A percentile compares a stretch with the other conserved stretches of the same genome.
These are phyloP conservation scores for Zaprionus nigranus DNA, from an alignment of 1,140 invertebrate genomes.

Conservation along the genomic window DNA sequence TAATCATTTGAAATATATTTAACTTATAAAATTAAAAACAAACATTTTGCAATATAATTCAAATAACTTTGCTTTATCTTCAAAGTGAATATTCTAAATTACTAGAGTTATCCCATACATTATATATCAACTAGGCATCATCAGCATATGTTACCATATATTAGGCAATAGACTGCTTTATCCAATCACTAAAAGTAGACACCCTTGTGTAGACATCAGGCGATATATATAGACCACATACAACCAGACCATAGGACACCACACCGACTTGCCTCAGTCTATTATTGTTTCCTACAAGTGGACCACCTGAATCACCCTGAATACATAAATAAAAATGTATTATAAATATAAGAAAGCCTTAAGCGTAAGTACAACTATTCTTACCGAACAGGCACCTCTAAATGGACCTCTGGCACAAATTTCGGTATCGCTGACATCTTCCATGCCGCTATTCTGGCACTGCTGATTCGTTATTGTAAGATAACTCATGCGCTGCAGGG, in stretches of 20 bases:
- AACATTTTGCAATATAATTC: no score
- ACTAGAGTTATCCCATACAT: not conserved
- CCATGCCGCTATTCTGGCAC: conserved; percentile 64
- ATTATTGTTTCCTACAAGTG: conserved; percentile 84
- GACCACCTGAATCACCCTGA: conserved; percentile 91
- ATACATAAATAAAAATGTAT: not conserved
- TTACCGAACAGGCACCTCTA: conserved; percentile 84
- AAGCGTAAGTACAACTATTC: conserved; percentile 5
- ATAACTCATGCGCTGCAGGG: conserved; percentile 71
- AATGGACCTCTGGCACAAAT: conserved; percentile 84
- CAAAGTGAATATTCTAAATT: not conserved
- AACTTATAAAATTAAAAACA: no score
- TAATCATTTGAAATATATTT: no score
- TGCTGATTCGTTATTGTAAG: conserved; percentile 69
- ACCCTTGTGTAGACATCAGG: conserved; percentile 87
- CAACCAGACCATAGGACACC: conserved; percentile 89
- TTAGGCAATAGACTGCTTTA: conserved; percentile 52
- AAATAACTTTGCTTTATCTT: no score
- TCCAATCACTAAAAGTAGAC: conserved; percentile 85
- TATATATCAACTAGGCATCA: no score
- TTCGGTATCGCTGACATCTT: conserved; percentile 76
- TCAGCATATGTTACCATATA: no score
- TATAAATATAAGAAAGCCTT: not conserved
- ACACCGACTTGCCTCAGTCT: conserved; percentile 86
- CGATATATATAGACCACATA: conserved; percentile 81